Evolutionary conservation across 2,888 invertebrate genomes (phyloP).

Genomic region (Podotricha telesiphe): DNA sequence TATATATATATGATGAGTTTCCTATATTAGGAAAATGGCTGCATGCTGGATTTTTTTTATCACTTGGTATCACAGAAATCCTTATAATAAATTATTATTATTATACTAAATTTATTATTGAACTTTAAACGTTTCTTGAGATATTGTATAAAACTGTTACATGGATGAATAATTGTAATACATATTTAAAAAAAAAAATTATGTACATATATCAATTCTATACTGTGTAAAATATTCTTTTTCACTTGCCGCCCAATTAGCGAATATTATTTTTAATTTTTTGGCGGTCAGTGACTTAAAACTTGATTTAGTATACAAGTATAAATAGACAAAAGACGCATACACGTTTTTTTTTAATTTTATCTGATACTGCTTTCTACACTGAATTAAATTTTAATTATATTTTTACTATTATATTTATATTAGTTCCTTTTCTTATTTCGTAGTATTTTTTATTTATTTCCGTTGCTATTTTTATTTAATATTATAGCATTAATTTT

Average conservation of each 20-base stretch:
- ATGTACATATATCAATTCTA: background rate
- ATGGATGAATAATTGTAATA: no score
- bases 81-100: background rate
- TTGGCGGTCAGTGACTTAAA: background rate
- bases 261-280: slow-evolving; percentile 43
- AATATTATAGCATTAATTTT: no score
- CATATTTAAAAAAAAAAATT: no score
- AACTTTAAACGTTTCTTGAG: background rate
- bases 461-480: no score
- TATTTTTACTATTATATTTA: no score
- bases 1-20: background rate
- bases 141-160: no score
- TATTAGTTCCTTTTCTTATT: no score
- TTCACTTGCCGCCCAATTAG: slow-evolving; percentile 54
- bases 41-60: background rate
- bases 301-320: background rate
- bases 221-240: background rate
- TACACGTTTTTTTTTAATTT: no score
- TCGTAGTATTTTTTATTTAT: no score
- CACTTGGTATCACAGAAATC: background rate
- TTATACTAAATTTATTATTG: background rate
- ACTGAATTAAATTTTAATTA: no score
- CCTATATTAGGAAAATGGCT: background rate
- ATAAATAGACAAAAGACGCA: no score
- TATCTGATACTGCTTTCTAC: no score